Percentiles rank a stretch among this genome's conserved stretches.
Evolutionary conservation across 2,113 vertebrate genomes (phyloP).

Genomic region (Misgurnus mizolepis): DNA sequence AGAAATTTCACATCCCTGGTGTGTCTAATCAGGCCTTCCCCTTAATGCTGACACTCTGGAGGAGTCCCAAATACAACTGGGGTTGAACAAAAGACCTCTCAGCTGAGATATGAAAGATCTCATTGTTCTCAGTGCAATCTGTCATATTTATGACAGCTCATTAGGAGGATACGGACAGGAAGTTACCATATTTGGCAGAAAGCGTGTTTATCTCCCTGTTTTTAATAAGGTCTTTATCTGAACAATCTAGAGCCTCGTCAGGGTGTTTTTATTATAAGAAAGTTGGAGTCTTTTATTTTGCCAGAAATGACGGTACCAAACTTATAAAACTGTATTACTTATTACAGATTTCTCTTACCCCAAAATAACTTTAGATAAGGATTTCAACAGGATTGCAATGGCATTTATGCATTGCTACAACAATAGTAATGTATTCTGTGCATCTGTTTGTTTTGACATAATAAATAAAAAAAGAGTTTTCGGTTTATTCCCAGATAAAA

Average conservation of each 20-base stretch:
- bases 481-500: constrained; percentile 5
- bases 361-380: not conserved
- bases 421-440: not conserved
- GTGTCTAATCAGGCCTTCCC: constrained; percentile 39
- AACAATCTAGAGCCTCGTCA: constrained; percentile 3
- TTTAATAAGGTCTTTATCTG: constrained; percentile 49
- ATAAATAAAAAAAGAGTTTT: constrained; percentile 8
- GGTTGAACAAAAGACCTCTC: constrained; percentile 59
- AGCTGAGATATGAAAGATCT: constrained; percentile 60
- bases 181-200: constrained; percentile 46
- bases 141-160: constrained; percentile 43
- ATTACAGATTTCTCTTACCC: not conserved
- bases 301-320: not conserved
- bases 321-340: not conserved
- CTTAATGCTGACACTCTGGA: constrained; percentile 14
- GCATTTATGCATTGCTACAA: not conserved
- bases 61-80: constrained; percentile 28
- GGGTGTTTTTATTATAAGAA: not conserved
- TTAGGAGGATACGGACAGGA: constrained; percentile 55
- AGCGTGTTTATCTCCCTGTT: constrained; percentile 58
- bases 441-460: constrained; percentile 17
- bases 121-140: constrained; percentile 56
- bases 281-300: constrained; percentile 20
- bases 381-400: not conserved
- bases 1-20: constrained; percentile 38